Conservation (phyloP, 64 coral and sea anemone genomes). For the Catalaphyllia jardinei region DNA sequence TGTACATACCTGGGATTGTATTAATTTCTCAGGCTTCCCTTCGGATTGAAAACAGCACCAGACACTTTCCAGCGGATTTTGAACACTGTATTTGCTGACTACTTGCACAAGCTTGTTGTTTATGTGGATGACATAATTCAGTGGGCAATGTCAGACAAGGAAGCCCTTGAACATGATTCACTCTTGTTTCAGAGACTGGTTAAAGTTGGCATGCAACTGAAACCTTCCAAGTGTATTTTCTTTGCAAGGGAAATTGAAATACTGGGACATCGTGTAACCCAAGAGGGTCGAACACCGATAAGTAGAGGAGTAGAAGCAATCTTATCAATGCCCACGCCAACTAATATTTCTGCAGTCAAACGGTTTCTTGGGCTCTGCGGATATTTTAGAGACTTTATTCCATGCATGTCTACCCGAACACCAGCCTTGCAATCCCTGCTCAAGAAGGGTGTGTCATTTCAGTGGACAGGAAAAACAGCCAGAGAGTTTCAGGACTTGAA, state of each 20-base stretch:
- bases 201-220: conserved; percentile 30
- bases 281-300: conserved; percentile 2
- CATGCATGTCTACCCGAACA: not conserved
- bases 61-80: conserved; percentile 24
- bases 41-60: conserved; percentile 34
- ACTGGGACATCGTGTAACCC: conserved; percentile 7
- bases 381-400: conserved; percentile 33
- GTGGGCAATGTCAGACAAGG: not conserved
- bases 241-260: conserved; percentile 24
- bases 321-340: not conserved
- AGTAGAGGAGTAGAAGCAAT: conserved; percentile 36
- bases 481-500: conserved; percentile 19
- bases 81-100: not conserved
- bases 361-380: conserved; percentile 38
- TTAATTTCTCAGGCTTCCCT: conserved; percentile 25
- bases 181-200: conserved; percentile 9
- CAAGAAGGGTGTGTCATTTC: conserved; percentile 2
- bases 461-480: not conserved
- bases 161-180: not conserved
- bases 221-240: conserved; percentile 40
- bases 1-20: conserved; percentile 18
- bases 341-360: conserved; percentile 2
- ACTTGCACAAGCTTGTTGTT: not conserved
- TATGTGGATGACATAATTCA: conserved; percentile 19
- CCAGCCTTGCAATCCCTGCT: not conserved